Evolutionary conservation across 2,888 invertebrate genomes (phyloP), one percentile per base, ranked within the genome.

Genomic region (Prionchulus punctatus): DNA sequence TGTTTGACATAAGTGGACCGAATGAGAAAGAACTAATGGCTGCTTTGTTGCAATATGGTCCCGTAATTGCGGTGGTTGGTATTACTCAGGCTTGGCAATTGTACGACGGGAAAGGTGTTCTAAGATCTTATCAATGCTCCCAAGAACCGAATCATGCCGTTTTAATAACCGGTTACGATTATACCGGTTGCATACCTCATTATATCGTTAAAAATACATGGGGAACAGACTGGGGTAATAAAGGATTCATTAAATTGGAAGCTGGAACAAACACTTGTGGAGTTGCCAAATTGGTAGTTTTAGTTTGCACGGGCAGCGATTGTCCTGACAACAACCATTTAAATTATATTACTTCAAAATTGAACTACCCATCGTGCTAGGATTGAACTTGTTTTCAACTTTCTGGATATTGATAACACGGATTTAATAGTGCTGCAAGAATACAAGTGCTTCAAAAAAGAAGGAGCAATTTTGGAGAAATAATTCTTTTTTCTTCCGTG

Each of bases 191-290:
- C 4, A 28, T 21, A 4, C 50, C 50, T 26, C 28, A 28, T 28
- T 49, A 49, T 30, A 49, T 49, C 26, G 28, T 49, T 12, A 49
- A 30, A 30, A 49, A 49, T 30, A 49, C 28, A 28, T 49, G 50
- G 50, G 50, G 50, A 12, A 26, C 50, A 7, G 12, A 26, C 3
- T 49, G 50, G 50, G 50, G 50, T 3, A 7, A 26, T 30, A 28
- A 28, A 26, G 50, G 50, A 28, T 49, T 28, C 30, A 21, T 30
- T 7, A 49, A 28, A 23, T 45, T 45, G 18, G 18, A 45, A 23
- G 45, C 45, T 12, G 45, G 45, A 12, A 23, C 45, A 23, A 45
- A 45, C 23, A 45, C 45, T 12, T 45, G 45, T 23, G 45, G 45
- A 7, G 23, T 45, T 7, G 45, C 45, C 18, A 45, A 12, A 45